These are phyloP conservation scores for Hypomesus transpacificus DNA, from an alignment of 2,113 vertebrate species.

Conservation along the genomic window DNA sequence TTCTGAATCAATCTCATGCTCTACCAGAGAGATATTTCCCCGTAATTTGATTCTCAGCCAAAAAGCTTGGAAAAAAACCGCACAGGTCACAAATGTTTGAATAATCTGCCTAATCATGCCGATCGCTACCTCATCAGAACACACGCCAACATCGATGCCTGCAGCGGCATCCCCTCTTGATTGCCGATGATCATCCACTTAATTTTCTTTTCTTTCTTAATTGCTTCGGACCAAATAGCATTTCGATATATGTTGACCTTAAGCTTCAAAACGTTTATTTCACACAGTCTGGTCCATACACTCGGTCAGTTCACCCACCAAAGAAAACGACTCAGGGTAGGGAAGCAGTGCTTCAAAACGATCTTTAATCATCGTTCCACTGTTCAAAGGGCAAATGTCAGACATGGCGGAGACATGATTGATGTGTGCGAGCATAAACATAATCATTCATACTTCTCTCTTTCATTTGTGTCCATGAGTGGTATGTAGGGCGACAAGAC, in stretches of 20 bases:
- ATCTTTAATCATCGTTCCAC: constrained; percentile 50
- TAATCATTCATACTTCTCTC: not conserved
- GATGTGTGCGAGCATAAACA: constrained; percentile 39
- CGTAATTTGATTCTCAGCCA: constrained; percentile 57
- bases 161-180: not conserved
- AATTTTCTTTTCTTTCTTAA: too few relatives aligned
- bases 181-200: not conserved
- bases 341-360: constrained; percentile 22
- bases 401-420: constrained; percentile 36
- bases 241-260: too few relatives aligned
- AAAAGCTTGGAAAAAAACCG: constrained; percentile 34
- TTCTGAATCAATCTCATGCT: constrained; percentile 66
- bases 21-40: constrained; percentile 52
- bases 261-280: too few relatives aligned
- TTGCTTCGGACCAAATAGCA: not conserved
- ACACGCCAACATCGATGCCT: not conserved
- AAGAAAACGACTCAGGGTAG: not conserved
- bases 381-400: constrained; percentile 39
- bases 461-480: not conserved
- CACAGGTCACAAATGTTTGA: constrained; percentile 51
- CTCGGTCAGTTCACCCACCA: not conserved
- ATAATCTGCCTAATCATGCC: constrained; percentile 45
- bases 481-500: constrained; percentile 21
- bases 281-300: not conserved
- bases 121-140: constrained; percentile 29